These are phyloP conservation scores for Latrodectus hesperus DNA, from an alignment of 2,888 invertebrate species.

Conservation along the genomic window DNA sequence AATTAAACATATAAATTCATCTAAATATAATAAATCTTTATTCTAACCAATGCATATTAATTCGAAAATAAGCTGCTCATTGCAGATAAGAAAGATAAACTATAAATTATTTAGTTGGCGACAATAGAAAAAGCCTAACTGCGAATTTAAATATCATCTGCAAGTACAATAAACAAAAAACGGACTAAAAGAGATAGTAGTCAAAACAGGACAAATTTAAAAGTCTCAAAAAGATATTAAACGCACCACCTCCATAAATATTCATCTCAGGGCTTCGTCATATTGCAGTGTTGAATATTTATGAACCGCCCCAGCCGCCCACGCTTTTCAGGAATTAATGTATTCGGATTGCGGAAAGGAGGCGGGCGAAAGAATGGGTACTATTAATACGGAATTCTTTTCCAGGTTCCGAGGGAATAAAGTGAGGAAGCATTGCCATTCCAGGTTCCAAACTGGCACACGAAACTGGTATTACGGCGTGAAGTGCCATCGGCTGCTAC, in stretches of 20 bases:
- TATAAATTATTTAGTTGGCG: too few relatives aligned
- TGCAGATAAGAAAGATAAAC: too few relatives aligned
- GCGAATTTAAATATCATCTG: too few relatives aligned
- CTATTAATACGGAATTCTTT: constrained; percentile 47
- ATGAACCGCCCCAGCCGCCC: constrained; percentile 24
- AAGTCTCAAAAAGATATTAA: constrained; percentile 53
- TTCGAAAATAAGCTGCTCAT: too few relatives aligned
- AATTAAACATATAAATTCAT: too few relatives aligned
- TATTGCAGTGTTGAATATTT: constrained; percentile 49
- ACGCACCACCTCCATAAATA: constrained; percentile 42
- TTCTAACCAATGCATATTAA: too few relatives aligned
- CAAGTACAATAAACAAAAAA: not conserved
- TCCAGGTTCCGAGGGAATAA: constrained; percentile 26
- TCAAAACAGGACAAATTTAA: not conserved
- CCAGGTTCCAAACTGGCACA: constrained; percentile 3
- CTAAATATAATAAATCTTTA: too few relatives aligned
- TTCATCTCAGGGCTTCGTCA: constrained; percentile 28
- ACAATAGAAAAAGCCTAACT: too few relatives aligned
- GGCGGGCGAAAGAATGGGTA: constrained; percentile 18
- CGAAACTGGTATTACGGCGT: constrained; percentile 21
- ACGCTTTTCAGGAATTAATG: constrained; percentile 50
- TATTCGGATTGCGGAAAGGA: constrained; percentile 48
- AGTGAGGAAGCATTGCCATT: constrained; percentile 41
- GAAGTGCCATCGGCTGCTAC: constrained; percentile 26
- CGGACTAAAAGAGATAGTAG: not conserved